Base-by-base conservation (phyloP, 2,888 invertebrate species). In the Eulithis testata region DNA sequence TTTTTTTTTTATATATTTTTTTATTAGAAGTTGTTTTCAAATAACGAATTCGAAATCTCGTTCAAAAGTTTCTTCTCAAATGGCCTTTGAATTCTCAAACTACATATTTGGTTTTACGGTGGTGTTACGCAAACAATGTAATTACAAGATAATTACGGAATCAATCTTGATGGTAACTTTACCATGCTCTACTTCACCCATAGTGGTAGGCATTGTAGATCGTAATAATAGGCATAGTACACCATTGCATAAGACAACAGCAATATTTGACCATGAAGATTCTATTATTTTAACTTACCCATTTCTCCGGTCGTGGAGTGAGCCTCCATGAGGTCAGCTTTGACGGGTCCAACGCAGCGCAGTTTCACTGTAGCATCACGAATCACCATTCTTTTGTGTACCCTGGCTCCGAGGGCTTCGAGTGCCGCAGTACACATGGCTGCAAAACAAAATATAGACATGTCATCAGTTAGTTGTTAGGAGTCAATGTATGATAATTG, bases 231-330 rank as follows among this genome's bases (percentile, higher is more conserved):
- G 31, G 14, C 1, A 56, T 40, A 40, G 8, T 11, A 40, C 57
- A 31, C 21, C 12, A 37, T 57, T 56, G 14, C 62, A 60, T 14
- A 52, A 52, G 54, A 44, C 43, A 11, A 21, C 21, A 3, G 11
- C 31, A n/a, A 12, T 8, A 51, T 31, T 31, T 31, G 6, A 31
- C 31, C 31, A 31, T 4, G 31, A 21, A 21, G 21, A 3, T 31
- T 31, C 2, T 31, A 4, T 58, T 58, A n/a, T 50, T 37, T 11
- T 11, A 11, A 43, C 80, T 53, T 78, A 94, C 95, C 94, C 81
- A 95, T 94, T 76, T 94, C 90, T 11, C 91, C 90, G 60, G 94
- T 94, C 11, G 95, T 95, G 8, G 94, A 94, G 74, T 94, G 95
- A 0, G 95, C 90, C 72, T 95, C 95, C 73, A 89, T 92, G 9